Percentiles rank a stretch among this genome's conserved stretches.
These are phyloP conservation scores for Aphis gossypii DNA, from an alignment of 1,140 invertebrate genomes.

Conservation along the genomic window DNA sequence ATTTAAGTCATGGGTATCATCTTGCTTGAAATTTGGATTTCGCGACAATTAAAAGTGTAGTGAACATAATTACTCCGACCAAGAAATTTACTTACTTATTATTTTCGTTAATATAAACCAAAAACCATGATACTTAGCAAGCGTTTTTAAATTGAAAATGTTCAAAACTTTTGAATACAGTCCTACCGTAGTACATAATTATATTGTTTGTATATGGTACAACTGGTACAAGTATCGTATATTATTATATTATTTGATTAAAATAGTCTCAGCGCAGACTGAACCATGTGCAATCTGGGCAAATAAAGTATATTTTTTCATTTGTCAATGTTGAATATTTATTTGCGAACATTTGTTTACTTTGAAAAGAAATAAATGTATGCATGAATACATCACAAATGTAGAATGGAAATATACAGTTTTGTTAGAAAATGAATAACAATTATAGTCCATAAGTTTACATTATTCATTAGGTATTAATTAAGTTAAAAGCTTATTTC, in stretches of 20 bases:
- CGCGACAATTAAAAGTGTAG: neutral
- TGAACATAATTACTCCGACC: too few relatives aligned
- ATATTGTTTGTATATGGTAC: neutral
- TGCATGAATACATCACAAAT: neutral
- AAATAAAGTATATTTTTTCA: constrained; percentile 3
- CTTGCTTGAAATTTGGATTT: neutral
- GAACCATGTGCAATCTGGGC: neutral
- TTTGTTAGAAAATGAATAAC: neutral
- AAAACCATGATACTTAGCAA: neutral
- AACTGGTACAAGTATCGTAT: neutral
- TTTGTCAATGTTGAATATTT: neutral
- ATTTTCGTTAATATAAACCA: neutral
- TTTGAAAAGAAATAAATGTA: constrained; percentile 12
- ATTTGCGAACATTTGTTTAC: neutral
- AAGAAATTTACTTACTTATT: neutral
- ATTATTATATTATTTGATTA: constrained; percentile 6
- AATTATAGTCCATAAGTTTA: neutral
- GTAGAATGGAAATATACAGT: neutral
- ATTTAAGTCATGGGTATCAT: neutral
- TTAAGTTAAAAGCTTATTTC: neutral
- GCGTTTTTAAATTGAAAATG: neutral
- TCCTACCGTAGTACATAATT: neutral
- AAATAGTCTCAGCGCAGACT: neutral
- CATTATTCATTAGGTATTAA: neutral
- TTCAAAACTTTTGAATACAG: neutral